Base-by-base conservation (phyloP, 2,113 vertebrate genomes). In the Calonectris borealis region DNA sequence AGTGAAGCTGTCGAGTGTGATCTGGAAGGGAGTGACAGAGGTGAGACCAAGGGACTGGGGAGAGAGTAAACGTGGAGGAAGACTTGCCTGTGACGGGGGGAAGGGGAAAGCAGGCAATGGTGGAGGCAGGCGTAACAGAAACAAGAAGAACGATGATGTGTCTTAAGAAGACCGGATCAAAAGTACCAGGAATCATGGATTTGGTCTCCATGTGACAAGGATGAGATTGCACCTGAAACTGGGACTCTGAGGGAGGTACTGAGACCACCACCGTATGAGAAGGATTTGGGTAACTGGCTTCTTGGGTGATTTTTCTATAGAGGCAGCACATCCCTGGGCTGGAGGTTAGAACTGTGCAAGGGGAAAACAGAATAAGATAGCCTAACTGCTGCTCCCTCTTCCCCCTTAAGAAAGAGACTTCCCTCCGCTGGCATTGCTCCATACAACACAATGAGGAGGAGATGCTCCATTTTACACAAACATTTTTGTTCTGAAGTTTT, bases 401-500 rank as follows among this genome's bases (percentile, higher is more conserved):
- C 4, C 8, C 5, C 22, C 25, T 69, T 36, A 61, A 60, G 55
- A 57, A n/a, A 61, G 46, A 71, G 48, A 55, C 24, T 58, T 73
- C 54, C 71, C 42, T 75, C 9, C 21, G 29, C 34, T 71, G 65
- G 80, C 76, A 78, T 29, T 48, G 69, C 38, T 89, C 75, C 69
- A 44, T 11, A 48, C 4, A 44, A 61, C 54, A 65, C 1, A 4
- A 13, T 0, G 1, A 93, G 10, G 26, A 89, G 32, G n/a, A 82
- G 42, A 85, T 24, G n/a, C 5, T 83, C 36, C 5, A 1, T 68
- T 85, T 71, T 52, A 65, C 34, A 93, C 62, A 87, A 71, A 62
- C 8, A 51, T 34, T 79, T 91, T 68, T 82, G 69, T 49, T 93
- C 76, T 93, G 38, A 96, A 93, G 70, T 87, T 85, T 85, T 76